These are phyloP conservation scores for Podilymbus podiceps DNA, from an alignment of 2,113 vertebrate genomes.

Conservation along the genomic window DNA sequence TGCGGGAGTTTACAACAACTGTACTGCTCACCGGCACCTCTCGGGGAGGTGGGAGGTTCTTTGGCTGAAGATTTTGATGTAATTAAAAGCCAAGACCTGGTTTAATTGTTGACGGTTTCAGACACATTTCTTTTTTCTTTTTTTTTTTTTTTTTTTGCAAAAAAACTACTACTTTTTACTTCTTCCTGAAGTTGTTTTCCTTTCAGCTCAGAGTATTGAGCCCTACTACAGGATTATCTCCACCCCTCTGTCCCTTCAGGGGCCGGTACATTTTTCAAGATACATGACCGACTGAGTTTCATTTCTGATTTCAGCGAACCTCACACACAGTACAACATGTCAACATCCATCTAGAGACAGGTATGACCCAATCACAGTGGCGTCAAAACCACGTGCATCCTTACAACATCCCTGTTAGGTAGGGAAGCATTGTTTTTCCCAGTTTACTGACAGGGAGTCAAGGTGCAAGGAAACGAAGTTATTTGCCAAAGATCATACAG, in stretches of 20 bases:
- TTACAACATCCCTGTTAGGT: neutral
- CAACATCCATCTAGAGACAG: neutral
- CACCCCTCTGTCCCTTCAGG: neutral
- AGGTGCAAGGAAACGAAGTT: neutral
- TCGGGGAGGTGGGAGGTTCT: neutral
- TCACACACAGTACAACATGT: neutral
- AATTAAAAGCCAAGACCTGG: neutral
- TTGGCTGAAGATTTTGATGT: neutral
- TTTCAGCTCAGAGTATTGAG: neutral
- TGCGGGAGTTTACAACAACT: neutral
- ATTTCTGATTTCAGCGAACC: neutral
- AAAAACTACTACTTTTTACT: neutral
- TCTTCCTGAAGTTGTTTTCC: neutral
- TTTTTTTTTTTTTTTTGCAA: neutral
- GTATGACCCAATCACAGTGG: neutral
- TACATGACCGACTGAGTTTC: neutral
- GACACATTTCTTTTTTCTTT: neutral
- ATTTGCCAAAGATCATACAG: neutral
- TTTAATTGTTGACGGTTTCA: neutral
- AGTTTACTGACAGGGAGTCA: neutral
- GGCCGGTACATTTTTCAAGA: neutral
- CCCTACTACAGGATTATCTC: neutral
- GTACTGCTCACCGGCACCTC: rapidly evolving
- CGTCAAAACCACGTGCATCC: neutral
- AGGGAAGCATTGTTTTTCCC: neutral